Base-by-base conservation (phyloP, 92 coral and sea anemone species). In the Palythoa heliodiscus region DNA sequence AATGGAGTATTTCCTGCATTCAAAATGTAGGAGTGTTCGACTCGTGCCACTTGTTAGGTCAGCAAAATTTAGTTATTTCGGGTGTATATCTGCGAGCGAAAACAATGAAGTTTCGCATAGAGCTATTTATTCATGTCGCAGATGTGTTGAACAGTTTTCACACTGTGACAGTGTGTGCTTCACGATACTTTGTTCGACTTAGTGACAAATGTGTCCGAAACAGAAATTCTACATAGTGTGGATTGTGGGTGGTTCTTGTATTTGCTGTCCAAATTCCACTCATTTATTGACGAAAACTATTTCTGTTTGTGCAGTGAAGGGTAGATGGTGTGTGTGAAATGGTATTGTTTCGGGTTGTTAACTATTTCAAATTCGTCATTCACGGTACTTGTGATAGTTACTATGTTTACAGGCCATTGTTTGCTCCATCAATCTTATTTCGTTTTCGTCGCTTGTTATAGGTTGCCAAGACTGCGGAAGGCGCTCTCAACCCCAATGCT, bases 401-500 rank as follows among this genome's bases (percentile, higher is more conserved):
- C 74, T 66, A 47, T 80, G 84, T 80, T 80, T 80, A 64, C 73
- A 11, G 47, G 61, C 20, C 50, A 66, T 66, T 80, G 84, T 66
- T 80, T 63, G 72, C 68, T 66, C 48, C 3, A 8, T 43, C 39
- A 10, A 63, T 63, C 54, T 64, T 14, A 40, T 43, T 19, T 22
- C 43, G 60, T 64, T 80, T 80, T 66, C 73, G 70, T 40, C 82
- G 37, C 48, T 60, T 52, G 11, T 76, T 29, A 15, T 25, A 80
- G 84, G 84, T 80, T 80, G 84, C 84, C 84, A 80, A 48, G 84
- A 80, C 84, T 80, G 60, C 84, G 40, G 84, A 24, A 80, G 84
- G 84, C 84, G 84, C 84, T 63, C 84, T 80, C 84, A 80, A 80
- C 84, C 84, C 84, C 11, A 80, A 80, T 80, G 84, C 84, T 80